Conservation (phyloP, 2,888 invertebrate species). For the Oxyteleia sp. region DNA sequence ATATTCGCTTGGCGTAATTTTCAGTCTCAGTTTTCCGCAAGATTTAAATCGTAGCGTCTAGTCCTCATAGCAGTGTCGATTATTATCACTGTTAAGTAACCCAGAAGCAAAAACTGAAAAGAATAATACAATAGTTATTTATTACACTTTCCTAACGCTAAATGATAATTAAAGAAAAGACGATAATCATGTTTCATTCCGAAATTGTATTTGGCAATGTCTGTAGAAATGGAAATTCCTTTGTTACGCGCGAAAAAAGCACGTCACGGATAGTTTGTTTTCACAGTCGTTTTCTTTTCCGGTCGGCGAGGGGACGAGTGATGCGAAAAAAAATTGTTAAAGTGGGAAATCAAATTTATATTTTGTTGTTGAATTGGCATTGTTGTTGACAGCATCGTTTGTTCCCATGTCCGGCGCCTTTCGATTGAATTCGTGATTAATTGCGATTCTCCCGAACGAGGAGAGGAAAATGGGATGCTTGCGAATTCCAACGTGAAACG, state of each 20-base stretch:
- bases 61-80: constrained; percentile 84
- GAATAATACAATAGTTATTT: no score
- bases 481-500: constrained; percentile 47
- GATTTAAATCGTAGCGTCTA: constrained; percentile 81
- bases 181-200: constrained; percentile 27
- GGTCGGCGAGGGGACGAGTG: constrained; percentile 3
- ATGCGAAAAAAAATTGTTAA: constrained; percentile 24
- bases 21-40: constrained; percentile 75
- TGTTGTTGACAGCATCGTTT: constrained; percentile 22
- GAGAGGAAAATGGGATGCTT: constrained; percentile 13
- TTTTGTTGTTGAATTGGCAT: constrained; percentile 44
- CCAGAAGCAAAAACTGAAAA: no score
- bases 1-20: constrained; percentile 78
- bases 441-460: constrained; percentile 19
- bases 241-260: constrained; percentile 39
- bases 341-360: constrained; percentile 24
- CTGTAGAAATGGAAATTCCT: constrained; percentile 42
- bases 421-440: constrained; percentile 23
- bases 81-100: constrained; percentile 72
- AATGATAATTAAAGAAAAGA: neutral
- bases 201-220: constrained; percentile 12
- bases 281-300: constrained; percentile 11
- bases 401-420: constrained; percentile 2
- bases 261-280: constrained; percentile 33
- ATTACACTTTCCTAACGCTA: neutral